These are phyloP conservation scores for Cordilura impudica DNA, from an alignment of 2,888 invertebrate genomes.

Conservation along the genomic window DNA sequence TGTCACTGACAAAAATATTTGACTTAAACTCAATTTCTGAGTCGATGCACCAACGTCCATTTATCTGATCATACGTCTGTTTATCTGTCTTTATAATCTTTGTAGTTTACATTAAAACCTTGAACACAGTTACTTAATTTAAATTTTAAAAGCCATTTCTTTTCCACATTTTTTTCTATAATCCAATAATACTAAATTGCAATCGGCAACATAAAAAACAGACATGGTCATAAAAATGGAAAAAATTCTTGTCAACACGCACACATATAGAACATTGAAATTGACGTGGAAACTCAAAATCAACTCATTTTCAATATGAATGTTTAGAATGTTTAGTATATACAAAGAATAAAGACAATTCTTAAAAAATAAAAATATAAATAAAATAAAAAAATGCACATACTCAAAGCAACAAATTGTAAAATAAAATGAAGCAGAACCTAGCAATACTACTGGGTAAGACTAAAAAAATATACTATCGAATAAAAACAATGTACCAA, in stretches of 20 bases:
- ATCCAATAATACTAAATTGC: constrained; percentile 54
- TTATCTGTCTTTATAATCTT: no score
- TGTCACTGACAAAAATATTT: no score
- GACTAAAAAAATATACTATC: constrained; percentile 19
- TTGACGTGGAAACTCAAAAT: constrained; percentile 49
- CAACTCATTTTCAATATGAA: constrained; percentile 26
- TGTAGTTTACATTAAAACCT: no score
- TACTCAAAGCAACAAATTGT: constrained; percentile 10
- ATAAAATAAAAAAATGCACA: background rate
- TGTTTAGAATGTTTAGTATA: no score
- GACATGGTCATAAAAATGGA: constrained; percentile 14
- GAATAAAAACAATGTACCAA: constrained; percentile 17
- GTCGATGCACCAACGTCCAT: no score
- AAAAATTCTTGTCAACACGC: background rate
- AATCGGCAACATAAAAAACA: constrained; percentile 54
- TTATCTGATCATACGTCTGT: no score
- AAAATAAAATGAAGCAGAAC: constrained; percentile 5
- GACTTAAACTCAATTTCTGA: no score
- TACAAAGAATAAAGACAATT: no score
- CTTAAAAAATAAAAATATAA: no score
- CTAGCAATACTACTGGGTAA: constrained; percentile 4
- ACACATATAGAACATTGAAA: constrained; percentile 15
- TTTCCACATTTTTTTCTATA: background rate
- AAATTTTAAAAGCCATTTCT: background rate
- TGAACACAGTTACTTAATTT: no score